Percentiles rank a stretch among this genome's conserved stretches.
Evolutionary conservation across 2,113 vertebrate genomes (phyloP).

Genomic region (Indri indri): DNA sequence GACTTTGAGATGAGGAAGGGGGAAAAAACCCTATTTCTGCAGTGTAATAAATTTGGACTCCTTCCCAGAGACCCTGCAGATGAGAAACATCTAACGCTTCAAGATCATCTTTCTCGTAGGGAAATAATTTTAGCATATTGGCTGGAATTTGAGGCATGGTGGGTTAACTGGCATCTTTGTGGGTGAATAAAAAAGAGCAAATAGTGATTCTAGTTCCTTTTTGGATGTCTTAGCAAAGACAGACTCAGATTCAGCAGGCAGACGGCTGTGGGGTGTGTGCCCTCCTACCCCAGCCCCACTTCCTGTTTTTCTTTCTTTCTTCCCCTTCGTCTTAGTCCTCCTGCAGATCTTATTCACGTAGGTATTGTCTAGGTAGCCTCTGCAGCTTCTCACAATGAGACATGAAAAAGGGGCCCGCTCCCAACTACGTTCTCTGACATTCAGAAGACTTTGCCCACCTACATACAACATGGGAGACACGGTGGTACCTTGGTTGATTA

Average conservation of each 20-base stretch:
- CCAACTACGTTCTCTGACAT: neutral
- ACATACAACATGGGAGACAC: neutral
- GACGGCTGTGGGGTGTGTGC: neutral
- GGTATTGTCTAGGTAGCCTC: neutral
- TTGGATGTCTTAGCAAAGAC: neutral
- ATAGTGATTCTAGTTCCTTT: neutral
- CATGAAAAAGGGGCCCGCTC: neutral
- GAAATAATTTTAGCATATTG: conserved; percentile 51
- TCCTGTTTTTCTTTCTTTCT: neutral
- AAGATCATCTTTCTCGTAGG: conserved; percentile 16
- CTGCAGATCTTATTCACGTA: neutral
- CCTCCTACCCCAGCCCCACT: neutral
- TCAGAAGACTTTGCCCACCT: neutral
- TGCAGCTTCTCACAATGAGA: neutral
- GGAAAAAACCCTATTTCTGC: conserved; percentile 11
- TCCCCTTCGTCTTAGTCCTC: neutral
- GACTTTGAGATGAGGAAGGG: neutral
- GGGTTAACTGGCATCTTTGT: conserved; percentile 28
- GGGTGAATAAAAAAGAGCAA: conserved; percentile 10
- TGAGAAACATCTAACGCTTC: conserved; percentile 16
- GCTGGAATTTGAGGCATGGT: neutral
- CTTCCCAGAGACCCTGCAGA: conserved; percentile 35
- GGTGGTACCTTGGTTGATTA: neutral
- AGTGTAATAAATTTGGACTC: conserved; percentile 34
- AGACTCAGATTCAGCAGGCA: neutral